Percentiles rank a stretch among this genome's conserved stretches.
Conservation (phyloP, 2,113 vertebrate species). For the Carollia perspicillata region DNA sequence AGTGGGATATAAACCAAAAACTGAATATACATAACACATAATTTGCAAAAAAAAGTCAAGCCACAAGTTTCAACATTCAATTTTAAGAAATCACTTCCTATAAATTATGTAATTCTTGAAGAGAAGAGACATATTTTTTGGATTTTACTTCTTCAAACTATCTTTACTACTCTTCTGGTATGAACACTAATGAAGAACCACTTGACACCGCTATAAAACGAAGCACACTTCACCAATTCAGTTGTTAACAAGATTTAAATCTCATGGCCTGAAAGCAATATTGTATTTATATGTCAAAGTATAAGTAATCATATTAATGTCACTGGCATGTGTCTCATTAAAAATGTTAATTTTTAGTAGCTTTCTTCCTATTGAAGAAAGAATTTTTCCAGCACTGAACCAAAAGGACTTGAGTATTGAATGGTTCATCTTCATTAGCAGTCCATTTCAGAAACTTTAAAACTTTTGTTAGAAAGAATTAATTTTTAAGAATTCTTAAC, state of each 20-base stretch:
- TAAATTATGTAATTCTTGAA: neutral
- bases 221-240: neutral
- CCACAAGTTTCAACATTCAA: neutral
- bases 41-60: neutral
- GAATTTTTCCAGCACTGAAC: neutral
- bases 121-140: neutral
- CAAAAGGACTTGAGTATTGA: neutral
- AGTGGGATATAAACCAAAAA: neutral
- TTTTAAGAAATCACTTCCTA: constrained; percentile 7
- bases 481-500: neutral
- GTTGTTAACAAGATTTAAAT: neutral
- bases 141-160: neutral
- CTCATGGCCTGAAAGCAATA: neutral
- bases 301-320: neutral
- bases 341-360: neutral
- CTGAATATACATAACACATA: neutral
- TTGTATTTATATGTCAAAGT: neutral
- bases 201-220: neutral
- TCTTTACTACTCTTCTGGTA: neutral
- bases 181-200: constrained; percentile 19
- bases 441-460: neutral
- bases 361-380: neutral
- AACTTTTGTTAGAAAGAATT: neutral
- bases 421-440: neutral
- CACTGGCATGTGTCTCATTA: neutral